These are phyloP conservation scores for Acanthoscelides obtectus DNA, from an alignment of 2,888 invertebrate genomes.

Conservation along the genomic window DNA sequence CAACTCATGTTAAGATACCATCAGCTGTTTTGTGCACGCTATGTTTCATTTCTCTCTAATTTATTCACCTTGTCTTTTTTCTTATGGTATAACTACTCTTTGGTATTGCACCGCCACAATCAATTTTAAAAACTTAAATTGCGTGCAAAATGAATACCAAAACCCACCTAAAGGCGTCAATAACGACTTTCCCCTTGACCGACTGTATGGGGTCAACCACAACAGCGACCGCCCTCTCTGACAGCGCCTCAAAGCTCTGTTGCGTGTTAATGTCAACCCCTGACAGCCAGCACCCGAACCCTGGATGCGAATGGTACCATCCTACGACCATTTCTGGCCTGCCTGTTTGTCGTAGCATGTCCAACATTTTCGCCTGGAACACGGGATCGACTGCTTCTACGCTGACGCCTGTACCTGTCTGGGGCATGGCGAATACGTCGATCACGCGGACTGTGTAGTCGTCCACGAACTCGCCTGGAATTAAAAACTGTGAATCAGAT, in stretches of 20 bases:
- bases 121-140: no score
- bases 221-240: conserved; percentile 97
- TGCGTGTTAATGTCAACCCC: conserved; percentile 99
- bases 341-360: conserved; percentile 97
- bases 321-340: conserved; percentile 99
- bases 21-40: no score
- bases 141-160: no score
- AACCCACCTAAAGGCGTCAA: conserved; percentile 82
- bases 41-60: no score
- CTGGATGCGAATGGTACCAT: conserved; percentile 98
- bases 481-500: neutral
- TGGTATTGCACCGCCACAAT: no score
- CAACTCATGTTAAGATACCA: no score
- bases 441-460: conserved; percentile 99
- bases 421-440: conserved; percentile 99
- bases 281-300: conserved; percentile 99
- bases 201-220: conserved; percentile 99
- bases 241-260: conserved; percentile 97
- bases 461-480: conserved; percentile 97
- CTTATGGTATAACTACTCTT: no score
- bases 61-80: no score
- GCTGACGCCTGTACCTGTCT: conserved; percentile 94
- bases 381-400: conserved; percentile 99
- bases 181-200: conserved; percentile 99
- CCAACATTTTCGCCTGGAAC: conserved; percentile 99